Evolutionary conservation across 92 coral and sea anemone species (phyloP), one percentile per base, ranked within the genome.

Genomic region (Anthopleura xanthogrammica): DNA sequence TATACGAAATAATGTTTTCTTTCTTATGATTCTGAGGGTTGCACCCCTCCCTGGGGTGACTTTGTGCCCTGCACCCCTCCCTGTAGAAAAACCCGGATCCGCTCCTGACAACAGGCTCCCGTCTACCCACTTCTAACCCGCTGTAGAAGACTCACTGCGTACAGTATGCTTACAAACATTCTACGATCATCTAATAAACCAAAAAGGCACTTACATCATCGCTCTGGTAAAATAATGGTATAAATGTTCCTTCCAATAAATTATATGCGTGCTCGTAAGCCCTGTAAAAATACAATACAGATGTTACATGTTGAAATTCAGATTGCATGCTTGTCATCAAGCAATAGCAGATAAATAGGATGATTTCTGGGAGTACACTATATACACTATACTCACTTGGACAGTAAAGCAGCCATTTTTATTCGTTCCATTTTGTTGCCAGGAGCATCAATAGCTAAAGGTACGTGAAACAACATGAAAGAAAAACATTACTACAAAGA

Each of bases 251-350:
- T 65, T 96, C 99, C 87, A 96, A 83, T 5, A 90, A 86, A 79
- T 96, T 95, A 84, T 94, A 96, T 2, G 95, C 95, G 57, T 96
- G 92, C 76, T 94, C 99, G 52, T 91, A 96, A 41, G 98, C 99
- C 91, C 99, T 96, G 87, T 16, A 75, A 16, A 52, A 42, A 82
- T 19, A 74, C 64, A 81, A 81, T 12, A 60, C 12, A 62, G 17
- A 0, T 3, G 70, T 4, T 43, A 43, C 50, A 43, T 43, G 50
- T 7, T 43, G 50, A 43, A 43, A 1, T 43, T 43, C 50, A 43
- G 50, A 43, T 7, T 43, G 50, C 50, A 43, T 43, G 17, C 50
- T 24, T 3, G 40, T 1, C 36, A 29, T 29, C 36, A 29, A 29
- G 36, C 36, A 29, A 29, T 29, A 29, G 36, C 36, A 29, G 36